Conservation (phyloP, 2,888 invertebrate genomes). For the Pherbina coryleti region DNA sequence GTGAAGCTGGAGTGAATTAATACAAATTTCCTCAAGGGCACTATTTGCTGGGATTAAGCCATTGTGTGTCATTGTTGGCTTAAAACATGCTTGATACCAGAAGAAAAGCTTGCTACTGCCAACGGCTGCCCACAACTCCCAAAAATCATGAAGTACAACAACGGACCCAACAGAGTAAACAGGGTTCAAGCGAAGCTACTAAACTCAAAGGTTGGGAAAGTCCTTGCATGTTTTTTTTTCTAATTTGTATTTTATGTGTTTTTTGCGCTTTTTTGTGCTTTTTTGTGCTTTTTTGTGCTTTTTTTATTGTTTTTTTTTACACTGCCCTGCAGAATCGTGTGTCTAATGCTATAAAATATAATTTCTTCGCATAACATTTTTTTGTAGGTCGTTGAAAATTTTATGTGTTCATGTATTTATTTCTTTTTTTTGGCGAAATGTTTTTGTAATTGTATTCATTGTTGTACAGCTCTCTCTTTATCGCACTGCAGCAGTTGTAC, state of each 20-base stretch:
- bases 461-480: neutral
- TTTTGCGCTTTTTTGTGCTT: no score
- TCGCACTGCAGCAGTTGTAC: neutral
- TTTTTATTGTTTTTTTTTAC: no score
- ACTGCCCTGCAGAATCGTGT: no score
- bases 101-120: neutral
- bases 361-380: neutral
- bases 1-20: constrained; percentile 12
- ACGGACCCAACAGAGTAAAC: no score
- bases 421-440: neutral
- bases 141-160: no score
- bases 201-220: no score
- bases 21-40: constrained; percentile 20
- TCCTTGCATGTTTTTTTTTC: no score
- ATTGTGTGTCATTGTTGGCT: neutral
- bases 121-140: no score
- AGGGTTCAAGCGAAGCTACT: no score
- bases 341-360: no score
- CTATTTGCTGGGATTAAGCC: constrained; percentile 10
- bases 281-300: no score
- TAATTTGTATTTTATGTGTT: no score
- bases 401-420: neutral
- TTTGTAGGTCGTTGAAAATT: neutral
- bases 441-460: neutral
- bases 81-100: neutral